Evolutionary conservation across 1,140 invertebrate genomes (phyloP).

Genomic region (Orussus abietinus): DNA sequence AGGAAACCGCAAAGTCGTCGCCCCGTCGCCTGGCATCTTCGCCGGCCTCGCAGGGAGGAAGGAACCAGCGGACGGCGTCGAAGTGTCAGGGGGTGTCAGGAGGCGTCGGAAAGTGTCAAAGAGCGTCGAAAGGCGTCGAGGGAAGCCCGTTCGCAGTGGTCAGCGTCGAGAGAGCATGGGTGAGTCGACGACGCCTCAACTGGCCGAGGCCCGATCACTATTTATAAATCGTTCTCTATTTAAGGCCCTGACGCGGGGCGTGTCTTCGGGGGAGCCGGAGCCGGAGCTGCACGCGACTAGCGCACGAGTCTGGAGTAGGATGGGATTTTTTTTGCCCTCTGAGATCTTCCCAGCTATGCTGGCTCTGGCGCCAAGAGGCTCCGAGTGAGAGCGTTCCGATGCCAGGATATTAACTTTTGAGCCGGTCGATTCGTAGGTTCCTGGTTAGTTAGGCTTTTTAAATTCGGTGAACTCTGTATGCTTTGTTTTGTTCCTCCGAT

Average conservation of each 20-base stretch:
- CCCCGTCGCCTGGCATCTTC: too few relatives aligned
- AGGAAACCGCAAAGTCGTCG: too few relatives aligned
- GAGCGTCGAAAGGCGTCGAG: conserved; percentile 16
- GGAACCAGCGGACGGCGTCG: conserved; percentile 3
- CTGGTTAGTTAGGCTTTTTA: background rate
- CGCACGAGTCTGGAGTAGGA: background rate
- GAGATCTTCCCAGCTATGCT: background rate
- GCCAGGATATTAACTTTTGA: background rate
- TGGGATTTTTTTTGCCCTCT: conserved; percentile 5
- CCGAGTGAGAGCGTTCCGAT: background rate
- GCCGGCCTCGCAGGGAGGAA: background rate
- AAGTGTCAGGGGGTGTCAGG: conserved; percentile 2
- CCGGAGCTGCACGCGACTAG: background rate
- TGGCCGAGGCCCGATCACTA: conserved; percentile 14
- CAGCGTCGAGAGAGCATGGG: conserved; percentile 29
- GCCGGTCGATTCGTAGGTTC: background rate
- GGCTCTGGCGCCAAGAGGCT: background rate
- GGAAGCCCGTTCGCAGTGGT: conserved; percentile 5
- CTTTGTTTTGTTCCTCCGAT: too few relatives aligned
- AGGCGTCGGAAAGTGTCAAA: conserved; percentile 15
- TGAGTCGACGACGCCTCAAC: conserved; percentile 22
- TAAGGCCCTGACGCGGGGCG: conserved; percentile 21
- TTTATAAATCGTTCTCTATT: conserved; percentile 30
- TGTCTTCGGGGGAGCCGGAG: conserved; percentile 19
- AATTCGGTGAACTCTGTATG: too few relatives aligned